Evolutionary conservation across 2,113 vertebrate genomes (phyloP).

Genomic region (Chloropsis cyanopogon): DNA sequence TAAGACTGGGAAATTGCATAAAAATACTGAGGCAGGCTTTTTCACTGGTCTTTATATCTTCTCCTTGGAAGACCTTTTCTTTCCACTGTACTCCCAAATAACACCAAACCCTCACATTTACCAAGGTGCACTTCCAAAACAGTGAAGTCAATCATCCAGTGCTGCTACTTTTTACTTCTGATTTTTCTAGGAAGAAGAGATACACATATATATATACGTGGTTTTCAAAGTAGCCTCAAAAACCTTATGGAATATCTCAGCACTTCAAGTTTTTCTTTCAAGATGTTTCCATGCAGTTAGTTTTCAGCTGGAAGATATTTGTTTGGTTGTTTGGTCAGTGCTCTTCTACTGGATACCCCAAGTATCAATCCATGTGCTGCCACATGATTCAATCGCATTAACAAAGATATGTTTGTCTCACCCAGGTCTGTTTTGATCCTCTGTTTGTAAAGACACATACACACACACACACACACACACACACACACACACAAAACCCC

Average conservation of each 20-base stretch:
- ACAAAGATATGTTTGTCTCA: not conserved
- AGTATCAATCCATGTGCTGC: not conserved
- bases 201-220: fast-evolving
- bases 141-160: not conserved
- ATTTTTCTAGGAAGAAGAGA: not conserved
- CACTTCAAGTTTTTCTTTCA: not conserved
- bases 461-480: no score
- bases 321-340: not conserved
- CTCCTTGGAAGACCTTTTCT: not conserved
- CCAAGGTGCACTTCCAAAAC: not conserved
- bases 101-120: not conserved
- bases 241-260: not conserved
- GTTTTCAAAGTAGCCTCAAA: not conserved
- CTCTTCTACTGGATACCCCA: not conserved
- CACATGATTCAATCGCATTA: not conserved
- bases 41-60: not conserved
- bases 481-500: not conserved
- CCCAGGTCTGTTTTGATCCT: not conserved
- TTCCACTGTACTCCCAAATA: not conserved
- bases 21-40: not conserved
- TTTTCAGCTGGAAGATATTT: not conserved
- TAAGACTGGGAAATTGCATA: not conserved
- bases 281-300: not conserved
- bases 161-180: not conserved
- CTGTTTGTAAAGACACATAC: not conserved